These are phyloP conservation scores for Daubentonia madagascariensis DNA, from an alignment of 2,113 vertebrate genomes.

Conservation along the genomic window DNA sequence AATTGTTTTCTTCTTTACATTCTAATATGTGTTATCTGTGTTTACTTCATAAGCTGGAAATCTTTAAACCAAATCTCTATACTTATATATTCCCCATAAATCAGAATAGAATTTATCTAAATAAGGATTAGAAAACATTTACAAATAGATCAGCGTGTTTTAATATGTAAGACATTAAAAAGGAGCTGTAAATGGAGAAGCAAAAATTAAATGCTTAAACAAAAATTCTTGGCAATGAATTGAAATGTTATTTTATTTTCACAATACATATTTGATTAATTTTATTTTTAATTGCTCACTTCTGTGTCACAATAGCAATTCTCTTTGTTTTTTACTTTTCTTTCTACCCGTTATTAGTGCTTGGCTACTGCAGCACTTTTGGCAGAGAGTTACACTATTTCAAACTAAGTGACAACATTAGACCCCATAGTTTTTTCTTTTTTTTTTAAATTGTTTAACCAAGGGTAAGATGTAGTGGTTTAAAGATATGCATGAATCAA, in stretches of 20 bases:
- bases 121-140: not conserved
- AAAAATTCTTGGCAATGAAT: not conserved
- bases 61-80: not conserved
- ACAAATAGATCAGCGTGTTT: not conserved
- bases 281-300: not conserved
- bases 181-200: not conserved
- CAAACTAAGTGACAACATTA: constrained; percentile 43
- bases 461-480: not conserved
- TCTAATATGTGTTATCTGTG: not conserved
- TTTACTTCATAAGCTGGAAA: not conserved
- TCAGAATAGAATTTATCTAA: not conserved
- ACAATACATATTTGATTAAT: not conserved
- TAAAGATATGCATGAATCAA: not conserved
- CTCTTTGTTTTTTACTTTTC: constrained; percentile 61
- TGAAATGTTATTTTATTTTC: not conserved
- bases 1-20: not conserved
- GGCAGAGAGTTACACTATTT: not conserved
- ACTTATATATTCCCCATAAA: not conserved
- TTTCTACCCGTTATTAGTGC: constrained; percentile 29
- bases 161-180: not conserved
- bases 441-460: not conserved
- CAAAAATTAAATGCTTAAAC: not conserved
- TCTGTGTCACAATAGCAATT: constrained; percentile 45
- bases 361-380: constrained; percentile 44
- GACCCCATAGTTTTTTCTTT: not conserved